These are phyloP conservation scores for Ypsolopha sequella DNA, from an alignment of 2,888 invertebrate species.

Conservation along the genomic window DNA sequence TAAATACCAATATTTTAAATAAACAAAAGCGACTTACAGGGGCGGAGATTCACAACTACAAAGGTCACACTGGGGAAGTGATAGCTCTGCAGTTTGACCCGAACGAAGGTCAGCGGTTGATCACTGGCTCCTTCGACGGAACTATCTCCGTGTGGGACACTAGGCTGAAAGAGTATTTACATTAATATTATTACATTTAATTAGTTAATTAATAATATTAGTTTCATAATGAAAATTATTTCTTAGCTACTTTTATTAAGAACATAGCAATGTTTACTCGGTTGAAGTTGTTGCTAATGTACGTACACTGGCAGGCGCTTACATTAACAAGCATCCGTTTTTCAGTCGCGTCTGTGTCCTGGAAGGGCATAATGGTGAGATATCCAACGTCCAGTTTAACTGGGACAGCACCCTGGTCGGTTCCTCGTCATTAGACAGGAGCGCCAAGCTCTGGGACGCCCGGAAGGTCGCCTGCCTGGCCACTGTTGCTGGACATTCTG, in stretches of 20 bases:
- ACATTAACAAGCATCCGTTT: not conserved
- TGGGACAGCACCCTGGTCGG: conserved; percentile 76
- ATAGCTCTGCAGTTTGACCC: conserved; percentile 79
- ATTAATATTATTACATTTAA: no score
- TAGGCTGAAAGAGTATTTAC: conserved; percentile 72
- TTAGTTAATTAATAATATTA: no score
- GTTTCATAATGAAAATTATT: no score
- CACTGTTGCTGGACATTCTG: conserved; percentile 72
- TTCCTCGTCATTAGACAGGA: conserved; percentile 78
- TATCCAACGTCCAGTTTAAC: conserved; percentile 78
- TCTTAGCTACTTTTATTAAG: no score
- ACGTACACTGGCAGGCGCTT: no score
- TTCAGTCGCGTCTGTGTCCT: conserved; percentile 70
- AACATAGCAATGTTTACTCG: no score
- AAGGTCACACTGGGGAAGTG: conserved; percentile 82
- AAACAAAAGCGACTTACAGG: conserved; percentile 37
- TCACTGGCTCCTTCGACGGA: conserved; percentile 86
- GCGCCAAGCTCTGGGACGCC: conserved; percentile 79
- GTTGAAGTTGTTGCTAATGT: no score
- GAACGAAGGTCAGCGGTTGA: conserved; percentile 74
- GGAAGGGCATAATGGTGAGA: conserved; percentile 74
- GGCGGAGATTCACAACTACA: conserved; percentile 69
- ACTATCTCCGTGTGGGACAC: conserved; percentile 83
- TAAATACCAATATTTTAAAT: not conserved
- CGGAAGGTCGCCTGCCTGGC: conserved; percentile 67